Percentiles rank a stretch among this genome's conserved stretches.
phyloP scores from a whole-genome alignment of 2,113 vertebrate genomes.

The Menidia beryllina region DNA sequence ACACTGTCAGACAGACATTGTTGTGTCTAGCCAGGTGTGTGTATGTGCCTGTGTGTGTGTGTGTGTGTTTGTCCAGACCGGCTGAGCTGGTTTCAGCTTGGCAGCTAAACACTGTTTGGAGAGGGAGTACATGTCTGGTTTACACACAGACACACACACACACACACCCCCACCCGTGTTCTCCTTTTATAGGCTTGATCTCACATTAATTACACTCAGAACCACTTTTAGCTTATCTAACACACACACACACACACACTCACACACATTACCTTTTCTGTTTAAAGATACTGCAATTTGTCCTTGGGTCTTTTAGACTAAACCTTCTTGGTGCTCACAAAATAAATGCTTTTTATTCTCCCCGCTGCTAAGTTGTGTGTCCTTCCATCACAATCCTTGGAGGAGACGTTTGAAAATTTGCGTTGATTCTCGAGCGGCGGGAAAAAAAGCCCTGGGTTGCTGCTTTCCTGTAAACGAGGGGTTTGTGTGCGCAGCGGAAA shows the following conservation, averaged over 20 bases:
- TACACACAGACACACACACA: constrained; percentile 24
- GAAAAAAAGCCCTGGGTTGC: too few species aligned
- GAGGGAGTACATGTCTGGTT: constrained; percentile 40
- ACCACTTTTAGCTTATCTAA: constrained; percentile 18
- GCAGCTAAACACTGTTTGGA: constrained; percentile 55
- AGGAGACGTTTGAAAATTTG: too few species aligned
- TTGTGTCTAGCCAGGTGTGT: constrained; percentile 63
- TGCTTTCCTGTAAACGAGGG: too few species aligned
- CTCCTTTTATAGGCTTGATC: constrained; percentile 14
- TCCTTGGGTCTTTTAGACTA: constrained; percentile 36
- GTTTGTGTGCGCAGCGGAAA: too few species aligned
- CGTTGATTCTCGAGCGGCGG: too few species aligned
- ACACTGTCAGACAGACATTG: constrained; percentile 47
- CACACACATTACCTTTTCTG: constrained; percentile 22
- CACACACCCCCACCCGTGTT: constrained; percentile 26
- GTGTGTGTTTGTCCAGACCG: constrained; percentile 36
- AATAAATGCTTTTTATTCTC: too few species aligned
- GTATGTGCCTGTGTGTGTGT: constrained; percentile 10
- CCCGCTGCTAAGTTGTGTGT: too few species aligned
- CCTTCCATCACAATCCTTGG: too few species aligned
- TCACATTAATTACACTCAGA: constrained; percentile 16
- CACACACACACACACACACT: constrained; percentile 10
- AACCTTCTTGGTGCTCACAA: background rate
- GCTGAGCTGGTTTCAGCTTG: constrained; percentile 58
- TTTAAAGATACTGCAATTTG: constrained; percentile 14